Evolutionary conservation across 2,797 vertebrate species (phyloP), one percentile per base, ranked within the genome.

Genomic region (Danio albolineatus): DNA sequence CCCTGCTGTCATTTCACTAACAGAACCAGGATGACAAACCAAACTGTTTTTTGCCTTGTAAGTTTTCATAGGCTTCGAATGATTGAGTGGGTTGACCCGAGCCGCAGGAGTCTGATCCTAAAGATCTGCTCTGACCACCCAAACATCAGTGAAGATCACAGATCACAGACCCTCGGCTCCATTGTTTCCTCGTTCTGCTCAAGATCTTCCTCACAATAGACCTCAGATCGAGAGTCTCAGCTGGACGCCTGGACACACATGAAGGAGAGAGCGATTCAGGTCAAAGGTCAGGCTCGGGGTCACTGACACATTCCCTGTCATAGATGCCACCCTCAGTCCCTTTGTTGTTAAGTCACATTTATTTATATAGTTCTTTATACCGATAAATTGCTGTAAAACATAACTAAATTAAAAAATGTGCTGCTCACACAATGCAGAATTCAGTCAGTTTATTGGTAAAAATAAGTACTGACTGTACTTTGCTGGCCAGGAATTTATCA

Each of bases 281-380:
- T 44, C 64, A 66, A 64, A 70, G 17, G 82, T 86, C 71, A 81
- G 59, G 83, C 79, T 85, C 64, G 69, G 75, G 80, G 83, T 85
- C 81, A 80, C 48, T 44, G 76, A 28, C 43, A 12, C 16, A 56
- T 4, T 5, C 28, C 5, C 28, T 43, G 44, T 59, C 54, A 64
- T 12, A 16, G 19, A 54, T 64, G 56, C 41, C 46, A 59, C 10
- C 53, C 43, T 48, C 21, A 59, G 4, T 13, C 12, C 28, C 43
- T 66, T 9, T 19, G 41, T 51, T 12, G 10, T 10, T 51, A 10
- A 51, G 48, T 51, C 48, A 51, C 4, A 13, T 13, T 51, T 13
- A 51, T 51, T 51, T 6, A 12, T 28, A 28, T 28, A 28, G 28
- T 28, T 28, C 28, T 28, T 28, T 28, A 28, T 28, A 28, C 28